Evolutionary conservation across 1,140 invertebrate genomes (phyloP).

Genomic region (Papilio aristodemus): DNA sequence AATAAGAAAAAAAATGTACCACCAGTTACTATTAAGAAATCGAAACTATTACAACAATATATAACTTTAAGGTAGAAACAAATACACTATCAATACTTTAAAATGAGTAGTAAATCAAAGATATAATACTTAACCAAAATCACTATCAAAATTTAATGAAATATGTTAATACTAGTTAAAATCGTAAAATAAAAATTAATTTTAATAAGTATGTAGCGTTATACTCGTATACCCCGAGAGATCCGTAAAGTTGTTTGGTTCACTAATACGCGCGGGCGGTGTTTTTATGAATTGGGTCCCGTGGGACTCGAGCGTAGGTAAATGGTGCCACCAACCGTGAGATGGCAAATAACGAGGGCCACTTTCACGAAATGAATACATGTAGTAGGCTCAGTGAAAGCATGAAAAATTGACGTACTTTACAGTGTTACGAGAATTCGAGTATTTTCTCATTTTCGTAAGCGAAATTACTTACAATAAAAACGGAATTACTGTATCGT

Average conservation of each 20-base stretch:
- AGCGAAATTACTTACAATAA: too few relatives aligned
- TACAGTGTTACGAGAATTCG: background rate
- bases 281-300: conserved; percentile 23
- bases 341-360: conserved; percentile 21
- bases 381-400: background rate
- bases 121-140: background rate
- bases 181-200: conserved; percentile 20
- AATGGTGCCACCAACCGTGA: background rate
- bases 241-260: conserved; percentile 9
- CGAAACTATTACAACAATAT: too few relatives aligned
- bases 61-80: too few relatives aligned
- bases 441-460: background rate
- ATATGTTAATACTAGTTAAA: conserved; percentile 18
- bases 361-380: background rate
- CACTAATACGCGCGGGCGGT: background rate
- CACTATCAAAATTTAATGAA: background rate
- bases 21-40: too few relatives aligned
- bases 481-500: too few relatives aligned
- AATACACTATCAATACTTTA: background rate
- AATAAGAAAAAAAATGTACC: too few relatives aligned
- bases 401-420: background rate
- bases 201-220: conserved; percentile 2
- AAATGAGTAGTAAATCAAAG: background rate
- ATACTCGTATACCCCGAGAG: conserved; percentile 14
- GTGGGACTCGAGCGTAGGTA: conserved; percentile 15